Conservation (phyloP, 1,140 invertebrate genomes). For the Druon quercuslanigerum region DNA sequence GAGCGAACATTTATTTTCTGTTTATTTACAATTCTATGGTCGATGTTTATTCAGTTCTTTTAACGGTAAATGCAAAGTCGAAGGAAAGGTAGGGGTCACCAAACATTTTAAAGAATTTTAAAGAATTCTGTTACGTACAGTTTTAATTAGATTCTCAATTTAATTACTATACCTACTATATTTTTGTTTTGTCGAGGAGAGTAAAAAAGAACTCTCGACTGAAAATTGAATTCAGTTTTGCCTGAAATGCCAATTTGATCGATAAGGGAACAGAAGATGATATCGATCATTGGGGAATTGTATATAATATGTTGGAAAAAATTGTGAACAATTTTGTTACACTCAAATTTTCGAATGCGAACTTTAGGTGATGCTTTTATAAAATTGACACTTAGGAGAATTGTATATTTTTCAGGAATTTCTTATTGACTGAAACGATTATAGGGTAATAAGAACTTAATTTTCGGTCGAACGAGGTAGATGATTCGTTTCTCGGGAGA, state of each 20-base stretch:
- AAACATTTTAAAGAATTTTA: constrained; percentile 35
- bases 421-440: constrained; percentile 18
- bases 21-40: constrained; percentile 41
- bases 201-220: constrained; percentile 33
- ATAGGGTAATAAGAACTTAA: constrained; percentile 4
- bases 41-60: background rate
- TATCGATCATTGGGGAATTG: constrained; percentile 39
- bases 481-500: background rate
- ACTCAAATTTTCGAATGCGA: background rate
- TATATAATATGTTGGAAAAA: constrained; percentile 40
- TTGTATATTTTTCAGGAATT: constrained; percentile 39
- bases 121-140: constrained; percentile 40
- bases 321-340: constrained; percentile 43
- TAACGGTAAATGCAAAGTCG: constrained; percentile 1
- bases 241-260: background rate
- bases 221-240: constrained; percentile 5
- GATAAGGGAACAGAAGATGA: constrained; percentile 9
- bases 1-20: background rate
- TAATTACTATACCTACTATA: constrained; percentile 40
- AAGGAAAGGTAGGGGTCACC: background rate
- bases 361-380: constrained; percentile 27
- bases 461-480: background rate
- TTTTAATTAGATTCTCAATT: constrained; percentile 41
- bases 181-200: constrained; percentile 43
- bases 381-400: constrained; percentile 31